Conservation (phyloP, 1,140 invertebrate species). For the Cotesia typhae region DNA sequence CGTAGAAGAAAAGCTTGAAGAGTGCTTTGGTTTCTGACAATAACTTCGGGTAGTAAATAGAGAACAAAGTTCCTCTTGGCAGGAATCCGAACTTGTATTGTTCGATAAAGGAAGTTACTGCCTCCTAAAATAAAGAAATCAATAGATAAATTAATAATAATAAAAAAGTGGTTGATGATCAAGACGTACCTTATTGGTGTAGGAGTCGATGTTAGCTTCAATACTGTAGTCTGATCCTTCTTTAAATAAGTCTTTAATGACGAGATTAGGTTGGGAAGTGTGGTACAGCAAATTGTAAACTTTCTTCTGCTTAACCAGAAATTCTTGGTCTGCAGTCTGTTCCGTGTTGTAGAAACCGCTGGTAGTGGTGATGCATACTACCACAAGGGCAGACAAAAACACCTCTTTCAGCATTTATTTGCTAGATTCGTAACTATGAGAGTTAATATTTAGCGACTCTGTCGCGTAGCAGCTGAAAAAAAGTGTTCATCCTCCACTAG, state of each 20-base stretch:
- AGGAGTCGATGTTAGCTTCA: conserved; percentile 66
- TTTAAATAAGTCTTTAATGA: conserved; percentile 61
- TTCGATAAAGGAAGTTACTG: conserved; percentile 53
- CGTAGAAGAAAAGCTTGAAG: conserved; percentile 69
- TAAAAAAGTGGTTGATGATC: not conserved
- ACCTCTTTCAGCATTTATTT: conserved; percentile 46
- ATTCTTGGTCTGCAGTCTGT: conserved; percentile 62
- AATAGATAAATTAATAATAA: not conserved
- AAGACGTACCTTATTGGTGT: conserved; percentile 52
- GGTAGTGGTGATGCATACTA: conserved; percentile 35
- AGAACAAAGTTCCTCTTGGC: conserved; percentile 68
- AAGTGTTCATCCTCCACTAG: not conserved
- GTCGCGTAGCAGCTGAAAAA: not conserved
- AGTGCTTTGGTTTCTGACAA: conserved; percentile 67
- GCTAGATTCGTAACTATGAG: conserved; percentile 14
- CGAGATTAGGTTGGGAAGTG: conserved; percentile 67
- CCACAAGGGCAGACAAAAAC: conserved; percentile 45
- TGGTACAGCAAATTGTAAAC: conserved; percentile 72
- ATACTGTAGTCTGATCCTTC: conserved; percentile 68
- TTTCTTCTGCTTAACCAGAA: conserved; percentile 68
- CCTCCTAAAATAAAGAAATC: conserved; percentile 44
- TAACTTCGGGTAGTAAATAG: conserved; percentile 64
- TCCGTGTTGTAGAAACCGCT: conserved; percentile 42
- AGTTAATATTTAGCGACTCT: not conserved
- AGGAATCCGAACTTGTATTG: conserved; percentile 60